These are phyloP conservation scores for Buceros bicornis DNA, from an alignment of 2,797 vertebrate species.

Conservation along the genomic window DNA sequence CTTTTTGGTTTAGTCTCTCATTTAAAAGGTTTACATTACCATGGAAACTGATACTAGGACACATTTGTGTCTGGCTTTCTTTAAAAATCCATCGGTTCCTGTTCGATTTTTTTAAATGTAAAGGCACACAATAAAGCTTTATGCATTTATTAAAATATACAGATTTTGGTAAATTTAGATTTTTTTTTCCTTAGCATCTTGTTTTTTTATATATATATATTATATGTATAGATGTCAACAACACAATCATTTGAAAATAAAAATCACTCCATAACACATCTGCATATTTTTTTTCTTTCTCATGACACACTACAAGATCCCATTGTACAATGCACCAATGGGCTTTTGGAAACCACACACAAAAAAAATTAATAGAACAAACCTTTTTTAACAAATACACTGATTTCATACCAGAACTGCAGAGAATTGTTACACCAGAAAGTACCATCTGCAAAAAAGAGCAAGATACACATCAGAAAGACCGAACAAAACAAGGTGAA, in stretches of 20 bases:
- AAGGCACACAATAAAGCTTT: slow-evolving; percentile 86
- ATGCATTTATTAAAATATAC: slow-evolving; percentile 89
- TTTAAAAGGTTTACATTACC: slow-evolving; percentile 65
- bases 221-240: slow-evolving; percentile 71
- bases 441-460: slow-evolving; percentile 75
- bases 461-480: slow-evolving; percentile 82
- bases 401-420: slow-evolving; percentile 84
- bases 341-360: slow-evolving; percentile 84
- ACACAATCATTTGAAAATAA: slow-evolving; percentile 83
- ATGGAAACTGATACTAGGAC: slow-evolving; percentile 62
- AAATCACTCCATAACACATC: slow-evolving; percentile 84
- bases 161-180: slow-evolving; percentile 84
- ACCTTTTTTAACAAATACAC: slow-evolving; percentile 82
- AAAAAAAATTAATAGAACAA: slow-evolving; percentile 68
- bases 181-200: slow-evolving; percentile 73
- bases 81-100: slow-evolving; percentile 57
- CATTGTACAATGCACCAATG: slow-evolving; percentile 92
- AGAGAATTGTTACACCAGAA: slow-evolving; percentile 87
- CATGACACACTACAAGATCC: slow-evolving; percentile 89
- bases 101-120: slow-evolving; percentile 66
- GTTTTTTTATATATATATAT: slow-evolving; percentile 50
- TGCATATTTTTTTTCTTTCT: slow-evolving; percentile 88
- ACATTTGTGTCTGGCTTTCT: slow-evolving; percentile 58
- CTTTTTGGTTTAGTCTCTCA: slow-evolving; percentile 30
- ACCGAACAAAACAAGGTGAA: slow-evolving; percentile 82